Conservation (phyloP, 2,888 invertebrate genomes). For the Cantharis flavilabris region DNA sequence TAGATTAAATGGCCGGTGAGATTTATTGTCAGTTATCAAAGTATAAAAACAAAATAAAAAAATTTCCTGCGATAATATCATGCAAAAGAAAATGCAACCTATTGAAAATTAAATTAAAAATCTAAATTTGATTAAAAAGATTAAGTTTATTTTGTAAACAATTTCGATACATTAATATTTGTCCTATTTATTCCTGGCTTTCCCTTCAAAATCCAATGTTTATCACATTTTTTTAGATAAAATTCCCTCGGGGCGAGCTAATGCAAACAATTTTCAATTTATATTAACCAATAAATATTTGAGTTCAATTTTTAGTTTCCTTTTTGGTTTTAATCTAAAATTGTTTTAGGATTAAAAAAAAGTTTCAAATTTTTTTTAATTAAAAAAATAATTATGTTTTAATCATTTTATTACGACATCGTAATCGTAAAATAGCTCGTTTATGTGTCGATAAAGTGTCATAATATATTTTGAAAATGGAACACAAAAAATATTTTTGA, state of each 20-base stretch:
- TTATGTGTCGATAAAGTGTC: background rate
- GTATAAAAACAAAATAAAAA: no score
- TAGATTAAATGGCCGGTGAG: no score
- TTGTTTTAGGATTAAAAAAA: background rate
- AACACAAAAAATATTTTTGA: background rate
- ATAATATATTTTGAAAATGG: background rate
- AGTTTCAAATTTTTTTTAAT: no score
- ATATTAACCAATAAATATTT: background rate
- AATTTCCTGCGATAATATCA: no score
- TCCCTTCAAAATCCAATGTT: background rate
- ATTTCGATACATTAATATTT: background rate
- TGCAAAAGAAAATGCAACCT: no score
- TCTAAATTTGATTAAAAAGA: background rate
- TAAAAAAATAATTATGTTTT: background rate
- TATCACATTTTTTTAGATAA: background rate
- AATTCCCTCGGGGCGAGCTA: background rate
- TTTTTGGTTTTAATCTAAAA: background rate
- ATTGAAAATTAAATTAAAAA: background rate
- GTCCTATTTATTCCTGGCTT: background rate
- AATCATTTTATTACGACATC: background rate
- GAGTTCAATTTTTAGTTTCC: background rate
- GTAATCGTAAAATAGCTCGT: background rate
- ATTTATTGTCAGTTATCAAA: no score
- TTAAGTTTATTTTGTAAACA: background rate
- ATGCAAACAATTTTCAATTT: background rate